Base-by-base conservation (phyloP, 2,888 invertebrate species). In the Sarcophaga caerulescens region DNA sequence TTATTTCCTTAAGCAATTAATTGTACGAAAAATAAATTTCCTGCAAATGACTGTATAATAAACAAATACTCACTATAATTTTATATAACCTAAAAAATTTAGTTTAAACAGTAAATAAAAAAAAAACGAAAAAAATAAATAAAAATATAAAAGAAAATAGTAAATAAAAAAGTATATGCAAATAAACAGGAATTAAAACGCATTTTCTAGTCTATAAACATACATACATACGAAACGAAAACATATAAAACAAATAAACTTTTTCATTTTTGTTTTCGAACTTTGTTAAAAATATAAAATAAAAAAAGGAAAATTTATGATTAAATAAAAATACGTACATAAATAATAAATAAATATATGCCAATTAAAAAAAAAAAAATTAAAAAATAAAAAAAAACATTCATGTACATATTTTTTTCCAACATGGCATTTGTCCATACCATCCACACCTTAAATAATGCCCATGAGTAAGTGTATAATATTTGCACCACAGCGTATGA, bases 321-420 rank as follows among this genome's bases (percentile, higher is more conserved):
- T 6, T 35, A 6, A 66, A 66, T 17, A n/a, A 35, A 66, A 5
- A n/a, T 17, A 60, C 17, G n/a, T 17, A 60, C 60, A 19, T 17
- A 60, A 21, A 60, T n/a, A 57, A 17, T 57, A 57, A 57, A 57
- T 57, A 57, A 14, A 11, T 69, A 63, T 76, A 52, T 71, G 52
- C 63, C 52, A 70, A 66, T 77, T 66, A 47, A 23, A 59, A 66
- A 70, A 60, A 47, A 52, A 23, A 68, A 57, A 70, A 14, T 47
- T 69, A 44, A 82, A 57, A 68, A 45, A 65, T 44, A 59, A 59
- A 68, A 62, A 85, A 68, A 81, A 76, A 76, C 63, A 59, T 35
- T 35, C 35, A 35, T 35, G 35, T 10, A n/a, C n/a, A n/a, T n/a
- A 35, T 35, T 35, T 35, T 35, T 35, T 35, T 35, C 35, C 35